Evolutionary conservation across 2,888 invertebrate genomes (phyloP), one percentile per base, ranked within the genome.

Genomic region (Microplitis deprimator): DNA sequence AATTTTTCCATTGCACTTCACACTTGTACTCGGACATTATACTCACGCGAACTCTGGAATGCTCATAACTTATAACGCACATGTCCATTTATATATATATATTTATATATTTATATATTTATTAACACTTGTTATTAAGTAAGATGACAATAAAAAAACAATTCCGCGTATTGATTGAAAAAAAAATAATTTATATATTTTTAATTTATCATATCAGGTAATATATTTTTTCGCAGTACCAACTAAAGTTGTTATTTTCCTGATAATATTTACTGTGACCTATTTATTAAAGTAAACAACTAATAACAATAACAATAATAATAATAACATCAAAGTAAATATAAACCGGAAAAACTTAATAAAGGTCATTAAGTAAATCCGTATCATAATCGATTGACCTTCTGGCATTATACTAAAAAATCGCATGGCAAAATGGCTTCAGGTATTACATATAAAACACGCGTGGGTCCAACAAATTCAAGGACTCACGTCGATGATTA

Each of bases 11-110:
- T 61, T 60, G 61, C 38, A 61, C 61, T 71, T 62, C 73, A 73
- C 73, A 73, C 73, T 73, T 50, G 50, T 50, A 50, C 65, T 41
- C 64, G 64, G 65, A 65, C n/a, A 41, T 64, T 40, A 64, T 62
- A 73, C 73, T 73, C 73, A 65, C 50, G 65, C 73, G 13, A 73
- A 73, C 41, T 73, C 50, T 41, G 73, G 73, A 73, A 73, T 73
- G 73, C 62, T 73, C 50, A 10, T 41, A 41, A 65, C 41, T 50
- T 41, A 17, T 20, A 6, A 41, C 40, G 17, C 40, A 16, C 17
- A 60, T 59, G n/a, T 29, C 39, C 60, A 20, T 41, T 20, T n/a
- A 50, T 50, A 50, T 13, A 13, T 50, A 10, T 50, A 50, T 50
- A 50, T 10, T 7, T 50, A 50, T 50, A 50, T 13, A 50, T 13